Base-by-base conservation (phyloP, 2,113 vertebrate genomes). In the Xyliphius kryptos region DNA sequence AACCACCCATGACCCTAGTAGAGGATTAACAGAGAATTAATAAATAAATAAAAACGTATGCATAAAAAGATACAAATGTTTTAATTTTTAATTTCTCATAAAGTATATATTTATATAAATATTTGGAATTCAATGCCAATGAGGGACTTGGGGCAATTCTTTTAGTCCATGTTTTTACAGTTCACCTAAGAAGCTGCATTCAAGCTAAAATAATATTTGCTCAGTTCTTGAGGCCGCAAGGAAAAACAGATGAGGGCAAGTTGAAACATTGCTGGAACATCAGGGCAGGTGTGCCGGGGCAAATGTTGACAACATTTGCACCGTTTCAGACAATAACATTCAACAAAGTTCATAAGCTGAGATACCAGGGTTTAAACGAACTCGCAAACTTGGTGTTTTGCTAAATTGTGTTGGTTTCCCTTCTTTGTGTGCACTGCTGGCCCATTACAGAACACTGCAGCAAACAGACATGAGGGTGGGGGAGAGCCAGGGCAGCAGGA, bases 381-480 rank as follows among this genome's bases (percentile, higher is more conserved):
- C 1, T 32, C 2, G 2, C 26, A 6, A 32, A 32, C n/a, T 32
- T 6, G 26, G 26, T 50, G 12, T 21, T 43, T 15, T 14, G 9
- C 6, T 17, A 22, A 6, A n/a, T 46, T 41, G 12, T 60, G 9
- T 21, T 10, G 9, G 11, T 13, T 6, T 10, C 6, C 12, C 44
- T 22, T 14, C 56, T 50, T 47, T 46, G 38, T 17, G 19, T 11
- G 32, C 48, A 67, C 37, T 46, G 40, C 48, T 17, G 12, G 16
- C 20, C 64, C 56, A 44, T 53, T 59, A n/a, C 56, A 15, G 64
- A 36, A 17, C 14, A 57, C 68, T 60, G 55, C 54, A 65, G 61
- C 6, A 59, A 64, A 58, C 36, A 54, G 13, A n/a, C 13, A n/a
- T 20, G 49, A 16, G 19, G 41, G 21, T 16, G 43, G 64, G 26